Percentiles rank a stretch among this genome's conserved stretches.
Evolutionary conservation across 2,888 invertebrate species (phyloP).

Genomic region (Unio delphinus): DNA sequence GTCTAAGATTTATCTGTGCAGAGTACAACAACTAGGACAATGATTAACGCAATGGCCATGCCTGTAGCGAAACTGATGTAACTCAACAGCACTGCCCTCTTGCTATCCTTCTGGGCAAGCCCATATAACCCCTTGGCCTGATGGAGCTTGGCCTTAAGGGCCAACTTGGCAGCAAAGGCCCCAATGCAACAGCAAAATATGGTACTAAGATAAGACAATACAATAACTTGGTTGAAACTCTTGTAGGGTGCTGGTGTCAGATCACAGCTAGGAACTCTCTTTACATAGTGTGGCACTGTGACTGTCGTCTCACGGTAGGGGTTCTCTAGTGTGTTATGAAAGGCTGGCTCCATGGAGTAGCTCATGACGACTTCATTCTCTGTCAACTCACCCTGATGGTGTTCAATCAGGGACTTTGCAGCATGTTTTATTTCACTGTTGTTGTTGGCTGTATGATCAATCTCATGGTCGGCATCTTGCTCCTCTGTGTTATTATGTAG

Average conservation of each 20-base stretch:
- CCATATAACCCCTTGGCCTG: constrained; percentile 63
- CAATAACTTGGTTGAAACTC: constrained; percentile 56
- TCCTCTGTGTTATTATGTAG: constrained; percentile 44
- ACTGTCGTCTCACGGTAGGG: constrained; percentile 64
- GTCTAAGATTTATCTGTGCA: too few species aligned
- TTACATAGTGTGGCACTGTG: constrained; percentile 53
- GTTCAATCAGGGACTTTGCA: constrained; percentile 29
- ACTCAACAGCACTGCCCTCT: constrained; percentile 50
- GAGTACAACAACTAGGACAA: constrained; percentile 8
- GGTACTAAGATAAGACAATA: constrained; percentile 53
- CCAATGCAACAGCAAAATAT: constrained; percentile 54
- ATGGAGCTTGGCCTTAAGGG: constrained; percentile 51
- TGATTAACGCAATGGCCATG: constrained; percentile 37
- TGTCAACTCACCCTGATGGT: constrained; percentile 22
- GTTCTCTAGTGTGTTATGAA: constrained; percentile 54
- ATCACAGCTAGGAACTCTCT: constrained; percentile 57
- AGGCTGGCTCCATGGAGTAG: constrained; percentile 51
- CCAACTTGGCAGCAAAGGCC: constrained; percentile 53
- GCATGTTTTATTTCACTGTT: constrained; percentile 34
- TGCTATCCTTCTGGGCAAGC: constrained; percentile 58
- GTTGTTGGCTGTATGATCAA: constrained; percentile 17
- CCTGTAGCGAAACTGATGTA: constrained; percentile 54
- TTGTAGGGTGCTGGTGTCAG: constrained; percentile 61
- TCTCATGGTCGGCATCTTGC: constrained; percentile 15
- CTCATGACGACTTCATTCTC: constrained; percentile 41